Evolutionary conservation across 2,888 invertebrate species (phyloP), one percentile per base, ranked within the genome.

Genomic region (Ganaspis brasiliensis): DNA sequence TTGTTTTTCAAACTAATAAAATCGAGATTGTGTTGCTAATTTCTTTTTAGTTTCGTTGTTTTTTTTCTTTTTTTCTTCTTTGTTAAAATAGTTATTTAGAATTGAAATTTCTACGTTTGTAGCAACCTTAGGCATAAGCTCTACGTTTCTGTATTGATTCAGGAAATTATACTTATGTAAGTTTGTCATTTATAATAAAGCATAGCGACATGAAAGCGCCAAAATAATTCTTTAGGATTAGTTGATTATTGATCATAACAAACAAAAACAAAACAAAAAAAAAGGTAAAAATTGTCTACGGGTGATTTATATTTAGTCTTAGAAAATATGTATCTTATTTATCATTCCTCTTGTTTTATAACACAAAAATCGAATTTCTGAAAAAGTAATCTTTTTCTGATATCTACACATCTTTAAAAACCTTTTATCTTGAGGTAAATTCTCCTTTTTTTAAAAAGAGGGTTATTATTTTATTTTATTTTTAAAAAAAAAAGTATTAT

Each of bases 141-240:
- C 86, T 88, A 86, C 87, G 88, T 90, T 89, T 86, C 86, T 89
- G 89, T 90, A 89, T 85, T 80, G 81, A 85, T 83, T 88, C 85
- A 84, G 86, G 87, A 87, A 88, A 86, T 84, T 86, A 88, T 87
- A 86, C 86, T 88, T 85, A 87, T 90, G 90, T 90, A 90, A 90
- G 85, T 89, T 89, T 88, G 87, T 87, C 89, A 88, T 88, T 89
- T 89, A 82, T 87, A 91, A 90, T 90, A 90, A 90, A 90, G 87
- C 87, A 83, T 87, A 88, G 86, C 87, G 83, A 87, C 81, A 84
- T 81, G 80, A 63, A 79, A 76, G 75, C 78, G 78, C 31, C 45
- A 52, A 26, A 73, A 75, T 56, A 49, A 73, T 24, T 49, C 45
- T 67, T 45, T 9, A 19, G 31, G 77, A 57, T 73, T 72, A 73